phyloP scores from a whole-genome alignment of 2,797 vertebrate genomes.

The Propithecus deckenii region DNA sequence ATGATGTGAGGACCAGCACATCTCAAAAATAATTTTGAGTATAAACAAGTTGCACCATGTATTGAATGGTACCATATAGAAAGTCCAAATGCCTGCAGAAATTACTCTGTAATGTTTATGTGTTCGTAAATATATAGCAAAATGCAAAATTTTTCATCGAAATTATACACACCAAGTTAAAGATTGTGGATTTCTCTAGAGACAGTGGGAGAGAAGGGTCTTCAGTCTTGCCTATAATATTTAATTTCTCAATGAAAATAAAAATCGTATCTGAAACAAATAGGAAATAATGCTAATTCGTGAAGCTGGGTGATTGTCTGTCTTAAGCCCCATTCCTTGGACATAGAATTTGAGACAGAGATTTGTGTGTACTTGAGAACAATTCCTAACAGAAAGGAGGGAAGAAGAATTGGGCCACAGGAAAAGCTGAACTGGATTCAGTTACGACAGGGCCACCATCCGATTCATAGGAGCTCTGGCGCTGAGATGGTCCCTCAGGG shows the following conservation, averaged over 20 bases:
- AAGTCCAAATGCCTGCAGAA: neutral
- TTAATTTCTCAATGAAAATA: neutral
- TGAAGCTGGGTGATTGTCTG: neutral
- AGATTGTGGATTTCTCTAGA: neutral
- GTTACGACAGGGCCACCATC: neutral
- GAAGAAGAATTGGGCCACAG: neutral
- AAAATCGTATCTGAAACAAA: neutral
- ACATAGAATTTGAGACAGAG: neutral
- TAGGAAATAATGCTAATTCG: neutral
- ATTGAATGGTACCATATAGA: neutral
- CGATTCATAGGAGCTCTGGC: accelerated
- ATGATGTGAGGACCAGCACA: neutral
- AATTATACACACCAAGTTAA: neutral
- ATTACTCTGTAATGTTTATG: neutral
- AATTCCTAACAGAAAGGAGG: no score
- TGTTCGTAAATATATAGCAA: neutral
- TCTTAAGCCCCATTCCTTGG: neutral
- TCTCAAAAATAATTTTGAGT: neutral
- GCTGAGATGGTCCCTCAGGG: neutral
- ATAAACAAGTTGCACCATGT: neutral
- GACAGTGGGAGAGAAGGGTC: neutral
- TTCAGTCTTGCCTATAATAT: neutral
- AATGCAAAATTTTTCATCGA: neutral
- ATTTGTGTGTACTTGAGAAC: neutral
- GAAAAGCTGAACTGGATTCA: neutral